Evolutionary conservation across 2,797 vertebrate genomes (phyloP).

Genomic region (Periparus ater): DNA sequence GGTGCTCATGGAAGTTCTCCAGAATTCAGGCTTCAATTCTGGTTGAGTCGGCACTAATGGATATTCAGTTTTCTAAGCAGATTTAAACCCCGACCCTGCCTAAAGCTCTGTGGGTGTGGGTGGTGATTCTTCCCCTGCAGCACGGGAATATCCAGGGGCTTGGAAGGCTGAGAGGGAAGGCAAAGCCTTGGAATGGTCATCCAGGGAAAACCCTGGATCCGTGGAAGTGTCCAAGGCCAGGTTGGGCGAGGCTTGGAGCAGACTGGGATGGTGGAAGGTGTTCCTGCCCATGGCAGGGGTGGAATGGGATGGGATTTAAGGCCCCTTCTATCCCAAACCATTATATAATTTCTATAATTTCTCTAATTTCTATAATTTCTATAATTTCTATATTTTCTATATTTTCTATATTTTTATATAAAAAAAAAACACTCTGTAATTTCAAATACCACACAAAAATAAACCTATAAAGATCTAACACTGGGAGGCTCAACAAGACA

Average conservation of each 20-base stretch:
- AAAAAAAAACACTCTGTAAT: too few relatives aligned
- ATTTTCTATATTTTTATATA: too few relatives aligned
- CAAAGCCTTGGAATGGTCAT: neutral
- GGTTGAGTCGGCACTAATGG: neutral
- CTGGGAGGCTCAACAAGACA: neutral
- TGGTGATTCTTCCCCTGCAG: neutral
- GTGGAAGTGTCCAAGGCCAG: neutral
- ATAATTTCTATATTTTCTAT: too few relatives aligned
- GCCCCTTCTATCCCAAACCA: neutral
- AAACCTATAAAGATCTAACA: neutral
- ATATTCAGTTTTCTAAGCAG: neutral
- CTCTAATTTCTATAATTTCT: too few relatives aligned
- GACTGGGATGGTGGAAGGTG: neutral
- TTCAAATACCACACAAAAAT: neutral
- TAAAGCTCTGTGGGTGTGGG: neutral
- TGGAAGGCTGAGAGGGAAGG: neutral
- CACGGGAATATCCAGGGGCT: fast-evolving
- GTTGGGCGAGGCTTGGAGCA: fast-evolving
- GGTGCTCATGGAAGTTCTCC: neutral
- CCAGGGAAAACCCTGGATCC: neutral
- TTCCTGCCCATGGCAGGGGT: neutral
- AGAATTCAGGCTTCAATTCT: neutral
- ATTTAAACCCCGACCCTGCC: neutral
- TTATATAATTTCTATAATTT: neutral
- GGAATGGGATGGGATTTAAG: neutral